A percentile compares a stretch with the other conserved stretches of the same genome.
These are phyloP conservation scores for Phyllopteryx taeniolatus DNA, from an alignment of 2,113 vertebrate species.

Conservation along the genomic window DNA sequence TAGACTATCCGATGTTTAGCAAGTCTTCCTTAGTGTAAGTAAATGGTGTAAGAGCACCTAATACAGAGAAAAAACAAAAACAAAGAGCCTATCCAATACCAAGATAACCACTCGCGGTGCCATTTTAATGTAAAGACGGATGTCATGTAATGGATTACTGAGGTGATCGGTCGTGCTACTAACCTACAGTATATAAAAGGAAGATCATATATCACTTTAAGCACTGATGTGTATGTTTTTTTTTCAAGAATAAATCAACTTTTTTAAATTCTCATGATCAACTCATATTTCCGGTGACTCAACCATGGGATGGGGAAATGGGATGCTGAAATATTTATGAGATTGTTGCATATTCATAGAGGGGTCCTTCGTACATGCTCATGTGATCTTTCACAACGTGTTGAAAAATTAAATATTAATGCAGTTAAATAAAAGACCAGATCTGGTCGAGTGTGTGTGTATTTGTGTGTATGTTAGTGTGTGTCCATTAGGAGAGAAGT, in stretches of 20 bases:
- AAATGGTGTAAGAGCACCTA: not conserved
- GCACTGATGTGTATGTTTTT: constrained; percentile 13
- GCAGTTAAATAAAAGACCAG: constrained; percentile 75
- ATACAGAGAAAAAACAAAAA: not conserved
- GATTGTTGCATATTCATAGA: constrained; percentile 75
- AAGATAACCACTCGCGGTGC: not conserved
- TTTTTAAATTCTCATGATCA: constrained; percentile 75
- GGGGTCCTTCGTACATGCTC: constrained; percentile 73
- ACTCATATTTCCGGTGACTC: constrained; percentile 71
- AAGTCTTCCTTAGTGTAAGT: not conserved
- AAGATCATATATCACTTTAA: constrained; percentile 28
- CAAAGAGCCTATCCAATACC: not conserved
- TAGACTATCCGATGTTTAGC: not conserved
- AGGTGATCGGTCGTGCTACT: constrained; percentile 48
- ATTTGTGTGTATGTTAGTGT: constrained; percentile 8
- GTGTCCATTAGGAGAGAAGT: constrained; percentile 29
- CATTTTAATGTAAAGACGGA: constrained; percentile 37
- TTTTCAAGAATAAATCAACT: constrained; percentile 68
- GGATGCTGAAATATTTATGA: constrained; percentile 78
- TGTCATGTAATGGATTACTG: constrained; percentile 46
- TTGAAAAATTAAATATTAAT: constrained; percentile 80
- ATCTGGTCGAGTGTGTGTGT: constrained; percentile 30
- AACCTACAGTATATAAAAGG: constrained; percentile 29
- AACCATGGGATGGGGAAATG: constrained; percentile 69
- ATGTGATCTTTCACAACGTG: constrained; percentile 77